A percentile compares a stretch with the other conserved stretches of the same genome.
These are phyloP conservation scores for Tipula lateralis DNA, from an alignment of 2,888 invertebrate species.

Conservation along the genomic window DNA sequence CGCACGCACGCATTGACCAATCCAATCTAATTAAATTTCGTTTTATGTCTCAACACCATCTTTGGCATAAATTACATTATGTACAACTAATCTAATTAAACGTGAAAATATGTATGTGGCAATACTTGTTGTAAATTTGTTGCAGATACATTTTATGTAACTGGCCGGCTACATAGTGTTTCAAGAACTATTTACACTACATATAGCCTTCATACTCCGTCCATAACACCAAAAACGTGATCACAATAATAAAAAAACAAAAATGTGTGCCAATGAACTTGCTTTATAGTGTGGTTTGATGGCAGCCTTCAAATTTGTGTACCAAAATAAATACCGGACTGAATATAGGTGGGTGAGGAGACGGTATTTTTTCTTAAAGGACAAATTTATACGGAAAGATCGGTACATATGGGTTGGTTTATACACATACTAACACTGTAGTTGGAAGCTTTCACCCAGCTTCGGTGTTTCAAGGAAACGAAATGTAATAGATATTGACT, in stretches of 20 bases:
- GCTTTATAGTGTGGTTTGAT: background rate
- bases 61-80: background rate
- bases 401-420: background rate
- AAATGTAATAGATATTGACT: background rate
- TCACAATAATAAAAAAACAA: background rate
- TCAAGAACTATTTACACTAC: background rate
- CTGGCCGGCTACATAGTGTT: background rate
- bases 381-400: background rate
- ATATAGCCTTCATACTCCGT: background rate
- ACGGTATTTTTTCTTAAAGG: background rate
- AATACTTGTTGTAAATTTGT: background rate
- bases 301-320: background rate
- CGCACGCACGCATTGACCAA: too few species aligned
- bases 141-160: background rate
- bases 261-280: background rate
- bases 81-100: background rate
- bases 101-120: background rate
- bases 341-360: background rate
- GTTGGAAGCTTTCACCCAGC: background rate
- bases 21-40: too few species aligned
- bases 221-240: background rate
- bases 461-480: background rate
- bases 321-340: background rate
- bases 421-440: too few species aligned
- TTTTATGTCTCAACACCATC: background rate